Evolutionary conservation across 2,113 vertebrate genomes (phyloP).

Genomic region (Paramisgurnus dabryanus): DNA sequence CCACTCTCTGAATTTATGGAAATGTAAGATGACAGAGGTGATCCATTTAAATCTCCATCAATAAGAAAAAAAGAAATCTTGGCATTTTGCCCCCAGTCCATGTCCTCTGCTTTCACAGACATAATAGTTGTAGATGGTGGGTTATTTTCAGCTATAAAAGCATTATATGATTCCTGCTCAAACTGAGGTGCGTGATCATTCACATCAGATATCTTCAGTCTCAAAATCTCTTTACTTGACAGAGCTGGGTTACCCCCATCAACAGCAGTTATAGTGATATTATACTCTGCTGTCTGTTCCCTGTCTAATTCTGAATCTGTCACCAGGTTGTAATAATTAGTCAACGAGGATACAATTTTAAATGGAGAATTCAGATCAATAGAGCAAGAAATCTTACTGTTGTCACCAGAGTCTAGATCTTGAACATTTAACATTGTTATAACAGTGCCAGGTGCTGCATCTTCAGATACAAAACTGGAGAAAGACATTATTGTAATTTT

Average conservation of each 20-base stretch:
- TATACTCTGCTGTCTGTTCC: slow-evolving; percentile 81
- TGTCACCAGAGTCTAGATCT: slow-evolving; percentile 73
- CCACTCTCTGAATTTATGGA: slow-evolving; percentile 76
- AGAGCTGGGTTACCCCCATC: slow-evolving; percentile 70
- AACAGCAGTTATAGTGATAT: slow-evolving; percentile 74
- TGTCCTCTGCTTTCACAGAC: slow-evolving; percentile 68
- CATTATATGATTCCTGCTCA: slow-evolving; percentile 50
- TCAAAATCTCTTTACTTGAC: slow-evolving; percentile 65
- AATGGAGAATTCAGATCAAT: slow-evolving; percentile 69
- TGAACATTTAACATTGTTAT: slow-evolving; percentile 77
- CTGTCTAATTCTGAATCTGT: slow-evolving; percentile 78
- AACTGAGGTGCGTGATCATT: slow-evolving; percentile 76
- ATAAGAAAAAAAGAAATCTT: slow-evolving; percentile 72
- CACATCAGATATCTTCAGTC: slow-evolving; percentile 72
- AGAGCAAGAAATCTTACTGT: slow-evolving; percentile 71
- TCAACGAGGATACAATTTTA: slow-evolving; percentile 66
- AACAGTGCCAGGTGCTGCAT: slow-evolving; percentile 66
- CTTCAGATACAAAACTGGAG: slow-evolving; percentile 69
- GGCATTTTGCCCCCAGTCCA: slow-evolving; percentile 69
- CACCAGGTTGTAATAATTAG: slow-evolving; percentile 74
- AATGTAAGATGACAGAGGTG: slow-evolving; percentile 62
- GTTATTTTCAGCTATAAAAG: slow-evolving; percentile 72
- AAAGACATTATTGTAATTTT: slow-evolving; percentile 73
- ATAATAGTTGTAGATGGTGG: slow-evolving; percentile 65
- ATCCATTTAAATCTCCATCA: slow-evolving; percentile 63